Evolutionary conservation across 2,113 vertebrate genomes (phyloP), one percentile per base, ranked within the genome.

Genomic region (Albula goreensis): DNA sequence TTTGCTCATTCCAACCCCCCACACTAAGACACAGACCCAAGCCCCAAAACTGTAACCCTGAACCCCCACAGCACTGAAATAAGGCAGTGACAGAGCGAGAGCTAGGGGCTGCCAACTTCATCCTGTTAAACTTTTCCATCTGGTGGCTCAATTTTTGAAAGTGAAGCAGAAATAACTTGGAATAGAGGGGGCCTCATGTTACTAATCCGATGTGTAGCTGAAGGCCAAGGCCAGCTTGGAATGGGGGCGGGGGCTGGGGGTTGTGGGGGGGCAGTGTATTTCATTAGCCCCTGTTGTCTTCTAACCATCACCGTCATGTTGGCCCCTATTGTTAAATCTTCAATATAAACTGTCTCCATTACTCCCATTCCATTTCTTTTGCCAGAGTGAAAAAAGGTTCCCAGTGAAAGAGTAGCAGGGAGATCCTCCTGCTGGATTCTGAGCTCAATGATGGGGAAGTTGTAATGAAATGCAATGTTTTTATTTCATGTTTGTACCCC

Each of bases 101-200:
- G 31, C n/a, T 10, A 5, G 13, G 25, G 70, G 19, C 66, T 25
- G 82, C 48, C 57, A 51, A 83, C 85, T 83, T 83, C 78, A 66
- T 31, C 89, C 57, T 57, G 53, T 81, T 49, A 85, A 90, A 83
- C 78, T 79, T 12, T 12, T 80, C 84, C 84, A 84, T 25, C 86
- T 85, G 81, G 70, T 56, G 82, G 83, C 83, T 88, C 87, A 74
- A 85, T 86, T 87, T 91, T 89, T 81, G 81, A 83, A 87, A 85
- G 86, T 81, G 90, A 86, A 25, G 89, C 86, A 85, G 50, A 83
- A 89, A 86, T 89, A 78, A 90, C 83, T 86, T 5, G 60, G 70
- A 88, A 85, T 13, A 48, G 22, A 19, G 17, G 60, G 19, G 60
- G 89, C 84, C 78, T 93, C 85, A 60, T 85, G 88, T 91, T 90